phyloP scores from a whole-genome alignment of 2,797 vertebrate genomes.

The Sebastes steindachneri region DNA sequence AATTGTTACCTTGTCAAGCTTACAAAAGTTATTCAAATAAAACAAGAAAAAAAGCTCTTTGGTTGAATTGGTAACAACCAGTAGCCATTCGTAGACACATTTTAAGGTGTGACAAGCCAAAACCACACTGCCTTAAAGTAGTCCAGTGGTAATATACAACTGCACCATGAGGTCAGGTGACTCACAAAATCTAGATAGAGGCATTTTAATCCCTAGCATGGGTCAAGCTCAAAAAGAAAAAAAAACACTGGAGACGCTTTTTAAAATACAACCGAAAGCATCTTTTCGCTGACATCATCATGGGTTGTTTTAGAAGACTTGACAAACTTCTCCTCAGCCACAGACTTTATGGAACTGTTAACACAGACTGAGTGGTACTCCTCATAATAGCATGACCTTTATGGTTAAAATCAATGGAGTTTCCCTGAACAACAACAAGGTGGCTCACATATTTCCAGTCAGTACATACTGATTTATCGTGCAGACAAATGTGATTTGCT shows the following conservation, averaged over 20 bases:
- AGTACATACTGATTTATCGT: background rate
- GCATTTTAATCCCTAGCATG: background rate
- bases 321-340: background rate
- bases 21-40: background rate
- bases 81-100: background rate
- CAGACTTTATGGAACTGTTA: background rate
- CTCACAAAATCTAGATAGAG: background rate
- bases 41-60: background rate
- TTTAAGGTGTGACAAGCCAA: background rate
- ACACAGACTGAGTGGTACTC: background rate
- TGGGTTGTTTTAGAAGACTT: background rate
- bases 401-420: background rate
- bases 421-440: background rate
- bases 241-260: background rate
- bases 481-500: background rate
- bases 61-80: too few relatives aligned
- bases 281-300: background rate
- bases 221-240: background rate
- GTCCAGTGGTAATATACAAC: background rate
- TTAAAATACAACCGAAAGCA: background rate
- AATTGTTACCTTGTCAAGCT: background rate
- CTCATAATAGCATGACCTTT: background rate
- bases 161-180: background rate
- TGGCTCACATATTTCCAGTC: background rate
- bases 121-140: background rate